Percentiles rank a stretch among this genome's conserved stretches.
Conservation (phyloP, 2,888 invertebrate species). For the Bedellia somnulentella region DNA sequence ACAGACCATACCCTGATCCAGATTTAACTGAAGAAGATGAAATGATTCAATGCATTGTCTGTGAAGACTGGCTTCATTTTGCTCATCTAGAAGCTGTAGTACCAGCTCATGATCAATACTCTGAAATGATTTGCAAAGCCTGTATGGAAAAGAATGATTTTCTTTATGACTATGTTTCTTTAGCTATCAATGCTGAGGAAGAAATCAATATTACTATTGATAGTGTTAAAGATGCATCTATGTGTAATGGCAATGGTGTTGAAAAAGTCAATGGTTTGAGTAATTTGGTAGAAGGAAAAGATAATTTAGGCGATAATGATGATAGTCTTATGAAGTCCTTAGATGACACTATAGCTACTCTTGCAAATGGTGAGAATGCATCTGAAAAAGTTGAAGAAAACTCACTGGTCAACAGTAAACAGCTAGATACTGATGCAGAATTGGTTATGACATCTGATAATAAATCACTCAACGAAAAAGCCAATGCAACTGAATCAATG, state of each 20-base stretch:
- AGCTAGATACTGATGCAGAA: too few species aligned
- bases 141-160: conserved; percentile 80
- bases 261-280: neutral
- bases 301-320: too few species aligned
- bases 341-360: too few species aligned
- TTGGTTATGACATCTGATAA: too few species aligned
- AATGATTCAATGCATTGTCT: conserved; percentile 95
- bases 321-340: too few species aligned
- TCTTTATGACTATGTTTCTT: conserved; percentile 67
- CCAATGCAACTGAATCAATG: too few species aligned
- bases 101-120: conserved; percentile 63
- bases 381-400: conserved; percentile 12
- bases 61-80: conserved; percentile 98
- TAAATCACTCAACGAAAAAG: too few species aligned
- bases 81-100: conserved; percentile 68
- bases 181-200: conserved; percentile 32
- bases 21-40: conserved; percentile 81
- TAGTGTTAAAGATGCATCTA: neutral
- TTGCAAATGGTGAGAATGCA: neutral
- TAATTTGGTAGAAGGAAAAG: too few species aligned
- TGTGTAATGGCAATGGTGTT: neutral
- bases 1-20: conserved; percentile 92
- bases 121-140: conserved; percentile 80
- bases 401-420: conserved; percentile 11
- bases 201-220: conserved; percentile 17